Base-by-base conservation (phyloP, 2,888 invertebrate species). In the Cerceris rybyensis region DNA sequence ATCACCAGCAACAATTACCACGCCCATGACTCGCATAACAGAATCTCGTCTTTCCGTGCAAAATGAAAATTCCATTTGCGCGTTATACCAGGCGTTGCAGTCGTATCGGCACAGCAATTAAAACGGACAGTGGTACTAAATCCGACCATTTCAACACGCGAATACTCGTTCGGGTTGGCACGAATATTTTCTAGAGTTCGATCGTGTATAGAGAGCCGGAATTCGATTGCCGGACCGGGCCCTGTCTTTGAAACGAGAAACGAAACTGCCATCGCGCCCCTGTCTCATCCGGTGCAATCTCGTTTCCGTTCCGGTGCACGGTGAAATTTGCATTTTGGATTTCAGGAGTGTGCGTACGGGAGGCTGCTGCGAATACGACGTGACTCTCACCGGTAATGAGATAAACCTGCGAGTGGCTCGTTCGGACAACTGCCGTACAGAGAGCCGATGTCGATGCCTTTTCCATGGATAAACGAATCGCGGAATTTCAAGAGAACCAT, bases 311-410 rank as follows among this genome's bases (percentile, higher is more conserved):
- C 28, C 28, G 28, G 17, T 63, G 43, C 41, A 49, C 17, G 49
- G 16, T 41, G 49, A 59, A 75, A 80, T 83, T 81, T 77, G 59
- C 75, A 83, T 79, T 75, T 79, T 28, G 52, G 17, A 71, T 72
- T 74, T 58, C 70, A 63, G 67, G 60, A 50, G 41, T 49, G 46
- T 41, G 49, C 13, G 57, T 9, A 28, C 57, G 63, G 39, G 50
- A 50, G 64, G 17, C 43, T 50, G 58, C 0, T 46, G 13, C 9
- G 13, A 57, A 61, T 46, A 57, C 41, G 52, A 42, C 57, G 61
- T 39, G 49, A 28, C 61, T 13, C 50, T 70, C 68, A 46, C 52
- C 17, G 61, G 43, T 81, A 82, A 74, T 83, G 77, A 83, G 71
- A 78, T 74, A 75, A 80, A 71, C 70, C 63, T 14, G 52, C 42